A percentile compares a stretch with the other conserved stretches of the same genome.
Conservation (phyloP, 2,797 vertebrate species). For the Pogonophryne albipinna region DNA sequence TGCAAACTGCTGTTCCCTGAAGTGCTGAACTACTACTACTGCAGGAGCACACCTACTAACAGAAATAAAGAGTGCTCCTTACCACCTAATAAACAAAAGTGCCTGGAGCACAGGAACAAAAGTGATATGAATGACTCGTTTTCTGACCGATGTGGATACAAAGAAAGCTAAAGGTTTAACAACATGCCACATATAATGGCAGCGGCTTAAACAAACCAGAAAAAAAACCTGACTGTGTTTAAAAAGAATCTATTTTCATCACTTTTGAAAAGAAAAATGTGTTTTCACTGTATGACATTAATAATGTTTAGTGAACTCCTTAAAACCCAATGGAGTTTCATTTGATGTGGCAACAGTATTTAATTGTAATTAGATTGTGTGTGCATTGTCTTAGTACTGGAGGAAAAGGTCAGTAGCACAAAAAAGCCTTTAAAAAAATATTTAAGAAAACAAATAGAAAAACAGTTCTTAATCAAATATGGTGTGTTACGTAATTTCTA, state of each 20-base stretch:
- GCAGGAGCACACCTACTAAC: conserved; percentile 13
- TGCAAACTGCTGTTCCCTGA: conserved; percentile 22
- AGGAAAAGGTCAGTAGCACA: no score
- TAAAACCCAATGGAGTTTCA: neutral
- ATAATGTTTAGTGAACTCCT: conserved; percentile 5
- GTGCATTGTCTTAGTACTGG: no score
- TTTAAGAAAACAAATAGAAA: neutral
- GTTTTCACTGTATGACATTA: neutral
- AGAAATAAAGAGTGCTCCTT: conserved; percentile 21
- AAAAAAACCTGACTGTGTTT: neutral
- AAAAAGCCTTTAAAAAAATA: no score
- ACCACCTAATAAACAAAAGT: conserved; percentile 23
- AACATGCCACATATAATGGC: neutral
- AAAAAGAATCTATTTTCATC: no score
- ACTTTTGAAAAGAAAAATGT: no score
- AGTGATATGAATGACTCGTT: conserved; percentile 24
- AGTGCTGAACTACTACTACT: conserved; percentile 29
- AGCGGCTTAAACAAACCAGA: neutral
- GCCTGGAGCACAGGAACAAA: conserved; percentile 20
- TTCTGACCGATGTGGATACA: neutral
- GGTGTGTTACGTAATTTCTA: neutral
- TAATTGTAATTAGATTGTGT: neutral
- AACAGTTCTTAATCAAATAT: neutral
- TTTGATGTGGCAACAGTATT: neutral
- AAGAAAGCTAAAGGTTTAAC: conserved; percentile 11